phyloP scores from a whole-genome alignment of 1,140 invertebrate species.

The Paracyclopina nana region DNA sequence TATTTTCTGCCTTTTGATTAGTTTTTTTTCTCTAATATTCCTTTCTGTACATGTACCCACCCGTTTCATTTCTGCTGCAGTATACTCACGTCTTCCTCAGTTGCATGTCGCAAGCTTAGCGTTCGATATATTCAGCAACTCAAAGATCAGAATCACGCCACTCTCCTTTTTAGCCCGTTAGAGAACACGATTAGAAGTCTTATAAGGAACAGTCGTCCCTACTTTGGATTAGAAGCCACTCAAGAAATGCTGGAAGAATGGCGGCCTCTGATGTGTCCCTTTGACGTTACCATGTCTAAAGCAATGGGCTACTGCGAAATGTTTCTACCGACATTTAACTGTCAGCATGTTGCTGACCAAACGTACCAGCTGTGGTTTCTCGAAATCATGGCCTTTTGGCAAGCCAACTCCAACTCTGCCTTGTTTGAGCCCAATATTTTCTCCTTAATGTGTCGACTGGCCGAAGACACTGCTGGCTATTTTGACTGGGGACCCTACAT shows the following conservation, averaged over 20 bases:
- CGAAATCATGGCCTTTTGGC: background rate
- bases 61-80: no score
- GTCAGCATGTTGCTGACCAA: background rate
- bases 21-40: no score
- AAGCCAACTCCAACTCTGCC: background rate
- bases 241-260: slow-evolving; percentile 70
- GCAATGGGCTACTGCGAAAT: slow-evolving; percentile 42
- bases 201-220: slow-evolving; percentile 24
- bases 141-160: background rate
- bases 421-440: slow-evolving; percentile 29
- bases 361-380: slow-evolving; percentile 15
- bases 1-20: no score
- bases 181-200: slow-evolving; percentile 7
- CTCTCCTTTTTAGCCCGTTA: background rate
- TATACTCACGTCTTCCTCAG: no score
- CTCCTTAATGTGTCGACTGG: slow-evolving; percentile 46
- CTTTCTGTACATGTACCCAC: no score
- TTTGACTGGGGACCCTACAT: slow-evolving; percentile 70
- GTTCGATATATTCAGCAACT: no score
- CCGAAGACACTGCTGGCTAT: slow-evolving; percentile 52
- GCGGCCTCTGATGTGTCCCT: slow-evolving; percentile 48
- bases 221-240: slow-evolving; percentile 50
- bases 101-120: no score
- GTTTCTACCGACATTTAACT: slow-evolving; percentile 46
- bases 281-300: slow-evolving; percentile 38